phyloP scores from a whole-genome alignment of 2,888 invertebrate species.

The Pammene fasciana region DNA sequence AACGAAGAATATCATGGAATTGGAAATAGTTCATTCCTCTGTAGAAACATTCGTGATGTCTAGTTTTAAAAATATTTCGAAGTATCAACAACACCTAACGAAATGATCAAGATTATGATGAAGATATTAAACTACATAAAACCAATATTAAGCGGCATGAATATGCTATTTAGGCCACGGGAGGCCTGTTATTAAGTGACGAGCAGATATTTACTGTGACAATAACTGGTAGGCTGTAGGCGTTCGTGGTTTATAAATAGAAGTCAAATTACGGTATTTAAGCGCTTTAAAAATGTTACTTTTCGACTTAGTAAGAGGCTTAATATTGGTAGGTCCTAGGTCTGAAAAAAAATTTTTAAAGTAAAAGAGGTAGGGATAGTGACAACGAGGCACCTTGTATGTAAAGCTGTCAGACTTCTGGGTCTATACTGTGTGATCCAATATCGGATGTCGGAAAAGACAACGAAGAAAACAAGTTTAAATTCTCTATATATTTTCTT shows the following conservation, averaged over 20 bases:
- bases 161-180: constrained; percentile 20
- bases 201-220: neutral
- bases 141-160: constrained; percentile 11
- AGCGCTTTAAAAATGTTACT: neutral
- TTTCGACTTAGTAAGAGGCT: neutral
- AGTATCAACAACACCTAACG: neutral
- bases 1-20: too few relatives aligned
- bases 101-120: neutral
- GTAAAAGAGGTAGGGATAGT: too few relatives aligned
- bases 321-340: too few relatives aligned
- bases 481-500: too few relatives aligned
- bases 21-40: too few relatives aligned
- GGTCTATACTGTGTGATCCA: too few relatives aligned
- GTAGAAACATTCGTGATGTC: neutral
- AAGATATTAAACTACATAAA: constrained; percentile 25
- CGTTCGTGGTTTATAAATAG: neutral
- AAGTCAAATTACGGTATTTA: neutral
- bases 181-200: constrained; percentile 26
- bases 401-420: too few relatives aligned
- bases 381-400: too few relatives aligned
- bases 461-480: too few relatives aligned
- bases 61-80: neutral
- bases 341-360: too few relatives aligned
- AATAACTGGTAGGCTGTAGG: neutral
- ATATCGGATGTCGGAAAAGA: too few relatives aligned